Base-by-base conservation (phyloP, 1,140 invertebrate species). In the Drosophila sturtevanti region DNA sequence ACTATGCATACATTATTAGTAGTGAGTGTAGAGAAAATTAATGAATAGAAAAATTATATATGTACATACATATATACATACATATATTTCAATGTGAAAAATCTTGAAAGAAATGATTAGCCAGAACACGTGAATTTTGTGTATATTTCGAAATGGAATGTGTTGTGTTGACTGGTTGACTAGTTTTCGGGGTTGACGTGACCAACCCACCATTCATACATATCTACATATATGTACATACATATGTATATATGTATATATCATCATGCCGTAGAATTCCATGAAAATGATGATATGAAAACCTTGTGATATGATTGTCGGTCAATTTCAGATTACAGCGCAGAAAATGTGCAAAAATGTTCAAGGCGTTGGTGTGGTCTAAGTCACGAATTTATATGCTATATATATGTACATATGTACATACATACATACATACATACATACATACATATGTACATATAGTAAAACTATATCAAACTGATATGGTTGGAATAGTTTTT, bases 61-160 rank as follows among this genome's bases (percentile, higher is more conserved):
- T 24, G 22, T 24, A 24, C 4, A 24, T 24, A n/a, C 38, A 66
- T 6, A 41, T 1, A 41, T 18, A 18, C 0, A 44, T 10, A 38
- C 37, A 54, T 63, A 69, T 64, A 38, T 63, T 65, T 70, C 64
- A 74, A 66, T 64, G 65, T 79, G 58, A 58, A 72, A 65, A 70
- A 31, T 4, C 60, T 70, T 44, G 63, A 71, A 72, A 82, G 84
- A 75, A 70, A 77, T 65, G 81, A 71, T 70, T 82, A 65, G 48
- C 71, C 72, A 56, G 68, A 59, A 72, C 72, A 75, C 72, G 72
- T 75, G 72, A 75, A 59, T 56, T 72, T 76, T 6, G 65, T 56
- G 34, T 22, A n/a, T 11, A 61, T 38, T 51, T 37, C 74, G 71
- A 63, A 44, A 55, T 74, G 72, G 70, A 44, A 34, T 38, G 21